These are phyloP conservation scores for Trissolcus basalis DNA, from an alignment of 1,140 invertebrate species.

Conservation along the genomic window DNA sequence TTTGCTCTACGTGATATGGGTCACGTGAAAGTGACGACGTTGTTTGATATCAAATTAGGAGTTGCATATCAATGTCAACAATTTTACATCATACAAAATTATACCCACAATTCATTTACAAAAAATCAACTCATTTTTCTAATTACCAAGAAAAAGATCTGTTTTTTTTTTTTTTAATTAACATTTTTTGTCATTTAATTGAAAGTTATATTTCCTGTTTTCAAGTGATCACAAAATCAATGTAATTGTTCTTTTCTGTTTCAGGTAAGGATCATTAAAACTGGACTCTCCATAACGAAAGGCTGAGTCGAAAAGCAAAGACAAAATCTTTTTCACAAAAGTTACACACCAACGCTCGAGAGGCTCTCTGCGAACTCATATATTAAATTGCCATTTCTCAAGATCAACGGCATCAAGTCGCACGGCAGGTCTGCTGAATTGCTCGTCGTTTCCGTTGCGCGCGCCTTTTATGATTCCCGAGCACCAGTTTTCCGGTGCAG, in stretches of 20 bases:
- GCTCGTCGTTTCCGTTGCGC: conserved; percentile 39
- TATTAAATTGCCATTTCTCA: conserved; percentile 46
- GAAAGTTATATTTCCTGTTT: no score
- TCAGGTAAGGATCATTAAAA: conserved; percentile 20
- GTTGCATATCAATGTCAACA: not conserved
- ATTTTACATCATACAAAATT: no score
- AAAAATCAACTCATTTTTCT: no score
- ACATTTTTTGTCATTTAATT: no score
- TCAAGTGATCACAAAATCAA: no score
- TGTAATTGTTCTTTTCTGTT: conserved; percentile 15
- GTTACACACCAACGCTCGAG: conserved; percentile 10
- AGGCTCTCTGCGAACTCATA: not conserved
- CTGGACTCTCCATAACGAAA: no score
- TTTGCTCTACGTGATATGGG: conserved; percentile 32
- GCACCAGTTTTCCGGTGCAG: conserved; percentile 49
- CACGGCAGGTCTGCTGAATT: conserved; percentile 46
- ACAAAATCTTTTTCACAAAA: conserved; percentile 4
- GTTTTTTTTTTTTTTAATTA: no score
- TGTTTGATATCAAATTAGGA: conserved; percentile 37
- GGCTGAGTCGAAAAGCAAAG: no score
- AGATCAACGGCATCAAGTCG: conserved; percentile 41
- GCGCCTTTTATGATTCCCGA: conserved; percentile 39
- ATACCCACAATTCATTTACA: no score
- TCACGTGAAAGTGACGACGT: conserved; percentile 45
- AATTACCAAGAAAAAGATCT: no score